A percentile compares a stretch with the other conserved stretches of the same genome.
Evolutionary conservation across 2,113 vertebrate genomes (phyloP).

Genomic region (Ciconia boyciana): DNA sequence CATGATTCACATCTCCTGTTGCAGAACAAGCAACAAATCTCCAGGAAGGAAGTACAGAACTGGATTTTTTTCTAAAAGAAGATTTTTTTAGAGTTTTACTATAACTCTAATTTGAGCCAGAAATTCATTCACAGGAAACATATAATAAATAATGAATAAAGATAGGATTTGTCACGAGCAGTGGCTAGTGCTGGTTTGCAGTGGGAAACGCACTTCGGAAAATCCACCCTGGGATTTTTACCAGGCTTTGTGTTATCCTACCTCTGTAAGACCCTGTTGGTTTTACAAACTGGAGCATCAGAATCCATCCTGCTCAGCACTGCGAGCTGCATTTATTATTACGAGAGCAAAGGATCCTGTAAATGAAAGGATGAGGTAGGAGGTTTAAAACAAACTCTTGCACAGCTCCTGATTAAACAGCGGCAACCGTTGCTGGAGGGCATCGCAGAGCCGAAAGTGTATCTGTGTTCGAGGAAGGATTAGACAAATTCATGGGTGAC

Average conservation of each 20-base stretch:
- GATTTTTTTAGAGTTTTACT: not conserved
- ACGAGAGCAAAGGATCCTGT: not conserved
- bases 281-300: not conserved
- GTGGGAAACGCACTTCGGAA: not conserved
- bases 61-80: not conserved
- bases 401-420: not conserved
- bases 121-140: not conserved
- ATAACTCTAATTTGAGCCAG: not conserved
- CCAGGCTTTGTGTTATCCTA: not conserved
- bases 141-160: not conserved
- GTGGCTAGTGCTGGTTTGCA: not conserved
- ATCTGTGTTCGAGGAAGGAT: not conserved
- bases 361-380: not conserved
- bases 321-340: not conserved
- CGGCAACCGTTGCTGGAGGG: accelerated
- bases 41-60: not conserved
- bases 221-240: not conserved
- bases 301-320: not conserved
- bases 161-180: not conserved
- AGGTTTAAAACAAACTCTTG: not conserved
- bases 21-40: not conserved
- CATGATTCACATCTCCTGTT: not conserved
- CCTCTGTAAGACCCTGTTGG: not conserved
- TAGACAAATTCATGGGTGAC: not conserved
- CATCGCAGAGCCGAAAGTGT: not conserved